Evolutionary conservation across 2,888 invertebrate species (phyloP).

Genomic region (Eurois occulta): DNA sequence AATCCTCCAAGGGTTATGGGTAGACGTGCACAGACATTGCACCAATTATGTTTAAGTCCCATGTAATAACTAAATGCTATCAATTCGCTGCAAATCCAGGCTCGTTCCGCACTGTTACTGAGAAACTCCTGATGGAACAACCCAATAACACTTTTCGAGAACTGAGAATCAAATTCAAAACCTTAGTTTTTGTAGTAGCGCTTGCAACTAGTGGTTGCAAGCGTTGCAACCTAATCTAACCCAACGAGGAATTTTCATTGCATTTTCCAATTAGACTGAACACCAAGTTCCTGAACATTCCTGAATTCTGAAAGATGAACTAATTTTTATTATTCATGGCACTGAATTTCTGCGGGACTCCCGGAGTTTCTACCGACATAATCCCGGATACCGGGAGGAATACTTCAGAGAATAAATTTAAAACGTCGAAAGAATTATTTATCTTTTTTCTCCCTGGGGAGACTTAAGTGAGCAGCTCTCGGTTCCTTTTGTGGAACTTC

Average conservation of each 20-base stretch:
- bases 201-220: no score
- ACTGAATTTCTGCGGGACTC: slow-evolving; percentile 73
- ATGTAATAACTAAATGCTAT: not conserved
- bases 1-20: not conserved
- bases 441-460: slow-evolving; percentile 63
- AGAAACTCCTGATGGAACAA: not conserved
- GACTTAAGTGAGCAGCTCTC: slow-evolving; percentile 62
- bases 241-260: not conserved
- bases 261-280: slow-evolving; percentile 54
- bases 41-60: not conserved
- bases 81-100: not conserved
- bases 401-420: slow-evolving; percentile 74
- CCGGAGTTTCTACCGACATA: slow-evolving; percentile 70
- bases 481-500: slow-evolving; percentile 53
- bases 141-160: not conserved
- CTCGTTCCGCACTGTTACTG: not conserved
- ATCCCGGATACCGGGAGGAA: slow-evolving; percentile 76
- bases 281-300: slow-evolving; percentile 36
- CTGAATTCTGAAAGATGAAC: slow-evolving; percentile 53
- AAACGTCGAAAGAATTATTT: slow-evolving; percentile 71
- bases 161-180: not conserved
- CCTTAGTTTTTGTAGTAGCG: not conserved
- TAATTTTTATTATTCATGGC: slow-evolving; percentile 80
- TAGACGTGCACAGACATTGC: not conserved
- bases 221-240: no score